Conservation (phyloP, 2,888 invertebrate species). For the Amiota minor region DNA sequence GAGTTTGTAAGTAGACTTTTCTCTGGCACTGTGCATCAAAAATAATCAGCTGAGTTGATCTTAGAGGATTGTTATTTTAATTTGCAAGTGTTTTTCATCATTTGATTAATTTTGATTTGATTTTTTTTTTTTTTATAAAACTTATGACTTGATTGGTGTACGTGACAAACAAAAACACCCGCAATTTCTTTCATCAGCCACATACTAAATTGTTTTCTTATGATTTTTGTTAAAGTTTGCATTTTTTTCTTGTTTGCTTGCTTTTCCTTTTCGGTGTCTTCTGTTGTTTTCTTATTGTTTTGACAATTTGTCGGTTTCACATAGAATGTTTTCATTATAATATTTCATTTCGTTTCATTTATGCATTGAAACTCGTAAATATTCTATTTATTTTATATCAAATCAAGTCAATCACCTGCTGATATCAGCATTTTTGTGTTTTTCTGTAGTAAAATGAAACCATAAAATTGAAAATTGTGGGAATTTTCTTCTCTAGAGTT, state of each 20-base stretch:
- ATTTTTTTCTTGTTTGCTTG: not conserved
- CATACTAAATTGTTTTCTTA: not conserved
- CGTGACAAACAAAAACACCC: no score
- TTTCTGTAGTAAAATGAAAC: not conserved
- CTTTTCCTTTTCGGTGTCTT: not conserved
- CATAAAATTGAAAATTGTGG: not conserved
- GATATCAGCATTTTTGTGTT: not conserved
- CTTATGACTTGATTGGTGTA: no score
- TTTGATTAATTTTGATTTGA: no score
- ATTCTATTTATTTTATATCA: not conserved
- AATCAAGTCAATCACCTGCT: constrained; percentile 8
- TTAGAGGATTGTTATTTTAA: no score
- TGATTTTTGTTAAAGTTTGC: not conserved
- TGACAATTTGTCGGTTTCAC: not conserved
- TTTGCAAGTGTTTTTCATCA: no score
- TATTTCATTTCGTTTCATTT: not conserved
- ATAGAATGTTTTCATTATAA: not conserved
- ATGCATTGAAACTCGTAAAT: no score
- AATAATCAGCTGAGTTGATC: no score
- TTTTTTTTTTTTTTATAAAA: no score
- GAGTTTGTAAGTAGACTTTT: no score
- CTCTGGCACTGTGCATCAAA: no score
- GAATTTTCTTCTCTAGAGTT: not conserved
- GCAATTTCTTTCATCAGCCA: no score
- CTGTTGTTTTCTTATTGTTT: no score